Percentiles rank a stretch among this genome's conserved stretches.
phyloP scores from a whole-genome alignment of 2,797 vertebrate species.

The Erethizon dorsatum region DNA sequence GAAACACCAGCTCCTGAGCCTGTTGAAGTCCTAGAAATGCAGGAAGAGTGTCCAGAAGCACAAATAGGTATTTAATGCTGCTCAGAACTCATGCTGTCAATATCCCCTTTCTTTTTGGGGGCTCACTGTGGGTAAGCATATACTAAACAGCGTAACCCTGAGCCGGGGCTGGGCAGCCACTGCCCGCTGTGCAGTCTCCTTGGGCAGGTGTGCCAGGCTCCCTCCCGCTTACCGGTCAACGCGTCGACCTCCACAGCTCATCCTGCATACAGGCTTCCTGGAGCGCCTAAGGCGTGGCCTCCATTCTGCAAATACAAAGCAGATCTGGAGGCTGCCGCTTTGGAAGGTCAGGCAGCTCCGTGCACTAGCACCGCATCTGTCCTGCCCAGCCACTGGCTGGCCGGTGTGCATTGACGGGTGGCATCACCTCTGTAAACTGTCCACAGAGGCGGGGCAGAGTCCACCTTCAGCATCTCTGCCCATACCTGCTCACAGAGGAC shows the following conservation, averaged over 20 bases:
- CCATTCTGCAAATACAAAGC: not conserved
- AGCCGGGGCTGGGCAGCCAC: accelerated
- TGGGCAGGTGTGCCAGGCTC: not conserved
- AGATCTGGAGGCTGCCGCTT: accelerated
- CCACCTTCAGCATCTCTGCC: not conserved
- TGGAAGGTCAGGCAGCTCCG: accelerated
- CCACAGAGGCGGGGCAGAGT: not conserved
- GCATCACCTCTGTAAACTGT: not conserved
- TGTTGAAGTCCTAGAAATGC: conserved; percentile 93
- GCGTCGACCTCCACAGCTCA: not conserved
- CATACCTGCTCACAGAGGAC: not conserved
- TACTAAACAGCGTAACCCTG: not conserved
- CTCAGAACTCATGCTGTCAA: not conserved
- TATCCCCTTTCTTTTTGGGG: not conserved
- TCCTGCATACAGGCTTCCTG: not conserved
- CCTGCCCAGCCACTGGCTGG: not conserved
- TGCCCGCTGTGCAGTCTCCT: accelerated
- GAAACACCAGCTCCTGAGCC: conserved; percentile 98
- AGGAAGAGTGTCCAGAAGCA: conserved; percentile 95
- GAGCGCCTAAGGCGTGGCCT: no score
- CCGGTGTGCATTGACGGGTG: not conserved
- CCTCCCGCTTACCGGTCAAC: not conserved
- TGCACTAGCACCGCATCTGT: not conserved
- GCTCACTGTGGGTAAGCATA: not conserved
- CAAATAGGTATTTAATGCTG: conserved; percentile 93